phyloP scores from a whole-genome alignment of 2,888 invertebrate species.

The Rhagophthalmus giganteus region DNA sequence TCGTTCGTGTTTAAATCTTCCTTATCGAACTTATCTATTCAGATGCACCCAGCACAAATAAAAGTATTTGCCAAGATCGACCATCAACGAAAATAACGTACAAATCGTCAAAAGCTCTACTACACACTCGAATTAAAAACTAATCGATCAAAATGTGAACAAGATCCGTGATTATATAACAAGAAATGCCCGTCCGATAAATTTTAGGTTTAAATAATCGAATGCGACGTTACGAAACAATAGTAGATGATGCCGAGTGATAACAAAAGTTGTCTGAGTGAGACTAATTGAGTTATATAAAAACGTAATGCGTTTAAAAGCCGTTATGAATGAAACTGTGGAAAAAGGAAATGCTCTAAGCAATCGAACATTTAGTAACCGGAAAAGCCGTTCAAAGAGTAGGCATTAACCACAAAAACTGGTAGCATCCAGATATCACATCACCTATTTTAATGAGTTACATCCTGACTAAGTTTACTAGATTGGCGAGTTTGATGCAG shows the following conservation, averaged over 20 bases:
- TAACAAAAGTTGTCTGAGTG: neutral
- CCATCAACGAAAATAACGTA: no score
- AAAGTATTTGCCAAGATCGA: neutral
- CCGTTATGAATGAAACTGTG: conserved; percentile 11
- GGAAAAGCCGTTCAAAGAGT: conserved; percentile 15
- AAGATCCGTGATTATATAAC: neutral
- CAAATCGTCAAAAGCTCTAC: no score
- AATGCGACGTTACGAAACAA: neutral
- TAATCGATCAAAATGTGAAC: neutral
- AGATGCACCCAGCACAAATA: neutral
- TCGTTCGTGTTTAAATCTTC: conserved; percentile 12
- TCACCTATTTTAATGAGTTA: conserved; percentile 38
- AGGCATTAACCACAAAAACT: conserved; percentile 18
- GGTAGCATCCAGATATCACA: conserved; percentile 24
- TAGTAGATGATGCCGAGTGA: neutral
- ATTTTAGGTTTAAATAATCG: neutral
- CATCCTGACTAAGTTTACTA: conserved; percentile 35
- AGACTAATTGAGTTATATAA: conserved; percentile 2
- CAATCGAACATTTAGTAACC: conserved; percentile 12
- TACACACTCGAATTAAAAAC: no score
- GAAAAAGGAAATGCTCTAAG: conserved; percentile 17
- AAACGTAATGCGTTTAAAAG: conserved; percentile 2
- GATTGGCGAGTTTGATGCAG: conserved; percentile 7
- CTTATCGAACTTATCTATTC: neutral
- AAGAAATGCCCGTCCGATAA: neutral